Percentiles rank a stretch among this genome's conserved stretches.
Conservation (phyloP, 2,797 vertebrate species). For the Esox masquinongy region DNA sequence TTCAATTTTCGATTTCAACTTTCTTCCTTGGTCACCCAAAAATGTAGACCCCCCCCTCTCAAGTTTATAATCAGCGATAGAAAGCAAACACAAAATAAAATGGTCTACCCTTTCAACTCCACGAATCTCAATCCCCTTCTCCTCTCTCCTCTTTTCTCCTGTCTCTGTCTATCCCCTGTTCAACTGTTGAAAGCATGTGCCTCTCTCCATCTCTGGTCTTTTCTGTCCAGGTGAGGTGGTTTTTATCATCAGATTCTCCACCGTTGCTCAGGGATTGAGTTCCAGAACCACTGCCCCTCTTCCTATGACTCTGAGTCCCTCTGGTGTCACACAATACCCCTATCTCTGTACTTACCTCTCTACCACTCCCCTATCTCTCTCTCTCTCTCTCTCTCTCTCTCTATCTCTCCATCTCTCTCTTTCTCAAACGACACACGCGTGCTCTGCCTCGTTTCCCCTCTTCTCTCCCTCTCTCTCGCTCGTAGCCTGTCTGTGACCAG, state of each 20-base stretch:
- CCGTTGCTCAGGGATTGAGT: slow-evolving; percentile 58
- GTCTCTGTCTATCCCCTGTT: slow-evolving; percentile 6
- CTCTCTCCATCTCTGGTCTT: slow-evolving; percentile 29
- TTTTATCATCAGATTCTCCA: slow-evolving; percentile 58
- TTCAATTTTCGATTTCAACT: not conserved
- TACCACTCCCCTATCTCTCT: slow-evolving; percentile 5
- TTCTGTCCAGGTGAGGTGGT: slow-evolving; percentile 49
- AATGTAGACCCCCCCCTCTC: not conserved
- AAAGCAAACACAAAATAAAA: not conserved
- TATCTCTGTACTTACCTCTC: slow-evolving; percentile 2
- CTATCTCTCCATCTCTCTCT: slow-evolving; percentile 11
- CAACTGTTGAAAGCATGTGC: slow-evolving; percentile 23
- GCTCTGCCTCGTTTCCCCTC: not conserved
- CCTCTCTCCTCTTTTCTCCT: not conserved
- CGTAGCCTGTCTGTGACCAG: not conserved
- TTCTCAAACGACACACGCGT: not conserved
- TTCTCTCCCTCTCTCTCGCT: not conserved
- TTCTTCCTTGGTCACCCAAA: not conserved
- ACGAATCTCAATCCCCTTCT: slow-evolving; percentile 23
- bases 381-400: slow-evolving; percentile 2
- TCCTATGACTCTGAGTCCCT: slow-evolving; percentile 56
- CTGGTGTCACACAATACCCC: slow-evolving; percentile 70
- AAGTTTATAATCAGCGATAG: not conserved
- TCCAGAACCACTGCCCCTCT: slow-evolving; percentile 60
- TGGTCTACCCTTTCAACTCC: not conserved